Evolutionary conservation across 2,888 invertebrate species (phyloP).

Genomic region (Antheraea yamamai): DNA sequence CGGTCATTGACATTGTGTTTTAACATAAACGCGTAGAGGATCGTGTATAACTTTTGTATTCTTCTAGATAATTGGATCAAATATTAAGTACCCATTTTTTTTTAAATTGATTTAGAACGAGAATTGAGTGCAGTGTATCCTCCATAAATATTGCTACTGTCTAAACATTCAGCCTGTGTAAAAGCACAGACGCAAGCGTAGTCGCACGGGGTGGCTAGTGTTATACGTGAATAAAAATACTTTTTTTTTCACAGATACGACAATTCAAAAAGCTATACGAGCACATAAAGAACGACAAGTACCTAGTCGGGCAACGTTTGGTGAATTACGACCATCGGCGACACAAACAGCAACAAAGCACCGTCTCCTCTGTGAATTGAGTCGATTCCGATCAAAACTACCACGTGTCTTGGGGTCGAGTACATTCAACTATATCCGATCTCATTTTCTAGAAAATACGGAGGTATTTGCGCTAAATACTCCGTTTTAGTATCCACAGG

Average conservation of each 20-base stretch:
- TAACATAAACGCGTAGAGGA: too few species aligned
- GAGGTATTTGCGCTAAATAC: neutral
- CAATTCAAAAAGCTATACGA: slow-evolving; percentile 97
- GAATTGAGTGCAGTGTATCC: too few species aligned
- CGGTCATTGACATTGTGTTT: too few species aligned
- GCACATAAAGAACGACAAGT: slow-evolving; percentile 99
- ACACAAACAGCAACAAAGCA: slow-evolving; percentile 77
- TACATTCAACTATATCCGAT: slow-evolving; percentile 9
- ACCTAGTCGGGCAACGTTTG: slow-evolving; percentile 96
- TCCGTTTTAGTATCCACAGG: neutral
- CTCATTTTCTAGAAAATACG: slow-evolving; percentile 8
- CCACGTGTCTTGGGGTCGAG: slow-evolving; percentile 20
- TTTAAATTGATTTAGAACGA: too few species aligned
- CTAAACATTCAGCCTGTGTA: too few species aligned
- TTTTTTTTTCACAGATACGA: slow-evolving; percentile 84
- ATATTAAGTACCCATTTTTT: too few species aligned
- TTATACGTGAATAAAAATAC: neutral
- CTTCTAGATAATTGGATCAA: too few species aligned
- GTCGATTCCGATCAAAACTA: neutral
- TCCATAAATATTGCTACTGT: too few species aligned
- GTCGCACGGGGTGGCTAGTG: too few species aligned
- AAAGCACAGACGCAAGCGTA: too few species aligned
- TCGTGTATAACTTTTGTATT: too few species aligned
- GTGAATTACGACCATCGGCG: slow-evolving; percentile 97
- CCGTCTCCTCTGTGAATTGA: slow-evolving; percentile 56